These are phyloP conservation scores for Microhierax caerulescens DNA, from an alignment of 2,797 vertebrate genomes.

Conservation along the genomic window DNA sequence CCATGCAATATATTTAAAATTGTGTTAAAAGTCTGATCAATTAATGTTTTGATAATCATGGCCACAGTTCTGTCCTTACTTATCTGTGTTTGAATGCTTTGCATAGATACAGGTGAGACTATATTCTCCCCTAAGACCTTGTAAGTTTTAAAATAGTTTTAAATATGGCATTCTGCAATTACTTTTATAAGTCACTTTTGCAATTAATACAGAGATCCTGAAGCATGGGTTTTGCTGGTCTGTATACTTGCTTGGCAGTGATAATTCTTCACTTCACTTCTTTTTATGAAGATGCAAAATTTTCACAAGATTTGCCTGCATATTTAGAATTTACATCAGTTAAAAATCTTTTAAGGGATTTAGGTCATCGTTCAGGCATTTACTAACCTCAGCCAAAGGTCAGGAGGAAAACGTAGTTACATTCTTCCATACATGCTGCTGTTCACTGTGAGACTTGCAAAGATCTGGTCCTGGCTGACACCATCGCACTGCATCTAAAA, in stretches of 20 bases:
- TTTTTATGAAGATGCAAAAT: too few species aligned
- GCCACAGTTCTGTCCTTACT: not conserved
- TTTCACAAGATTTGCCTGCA: not conserved
- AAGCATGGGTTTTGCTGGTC: not conserved
- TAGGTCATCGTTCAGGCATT: not conserved
- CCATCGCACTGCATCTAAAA: conserved; percentile 50
- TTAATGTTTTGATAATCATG: not conserved
- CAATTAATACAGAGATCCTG: not conserved
- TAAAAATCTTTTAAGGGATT: not conserved
- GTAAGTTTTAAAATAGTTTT: not conserved
- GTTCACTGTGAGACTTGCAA: conserved; percentile 8
- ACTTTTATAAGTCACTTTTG: not conserved
- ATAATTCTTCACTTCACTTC: too few species aligned
- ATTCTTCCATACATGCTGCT: conserved; percentile 7
- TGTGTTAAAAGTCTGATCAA: not conserved
- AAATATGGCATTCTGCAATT: not conserved
- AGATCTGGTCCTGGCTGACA: conserved; percentile 43
- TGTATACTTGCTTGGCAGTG: not conserved
- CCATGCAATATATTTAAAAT: not conserved
- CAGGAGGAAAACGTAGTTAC: not conserved
- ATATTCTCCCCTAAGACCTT: not conserved
- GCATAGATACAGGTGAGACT: not conserved
- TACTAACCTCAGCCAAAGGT: not conserved
- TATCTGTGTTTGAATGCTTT: not conserved
- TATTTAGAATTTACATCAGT: not conserved